phyloP scores from a whole-genome alignment of 2,113 vertebrate genomes.

The Propithecus coquereli region DNA sequence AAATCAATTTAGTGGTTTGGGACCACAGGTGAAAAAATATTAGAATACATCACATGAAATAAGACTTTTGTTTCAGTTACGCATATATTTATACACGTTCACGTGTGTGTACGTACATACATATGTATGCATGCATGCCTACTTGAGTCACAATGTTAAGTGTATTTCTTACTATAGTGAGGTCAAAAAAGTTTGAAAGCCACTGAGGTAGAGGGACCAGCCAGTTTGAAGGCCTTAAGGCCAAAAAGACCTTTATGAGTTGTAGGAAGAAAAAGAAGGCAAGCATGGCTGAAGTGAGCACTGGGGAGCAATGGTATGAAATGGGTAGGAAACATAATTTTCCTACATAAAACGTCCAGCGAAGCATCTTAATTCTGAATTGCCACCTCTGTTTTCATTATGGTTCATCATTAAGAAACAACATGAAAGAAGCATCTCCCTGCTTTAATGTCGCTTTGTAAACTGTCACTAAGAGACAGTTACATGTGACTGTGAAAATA shows the following conservation, averaged over 20 bases:
- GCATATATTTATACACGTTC: not conserved
- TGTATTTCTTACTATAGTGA: conserved; percentile 15
- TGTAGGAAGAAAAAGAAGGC: not conserved
- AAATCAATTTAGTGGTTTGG: not conserved
- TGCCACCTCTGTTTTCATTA: not conserved
- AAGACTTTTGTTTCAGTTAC: not conserved
- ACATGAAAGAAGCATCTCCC: not conserved
- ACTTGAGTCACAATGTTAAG: not conserved
- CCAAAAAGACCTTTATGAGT: not conserved
- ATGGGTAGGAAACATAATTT: not conserved
- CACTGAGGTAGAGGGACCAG: not conserved
- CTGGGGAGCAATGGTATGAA: not conserved
- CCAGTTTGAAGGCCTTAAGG: not conserved
- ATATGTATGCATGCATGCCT: not conserved
- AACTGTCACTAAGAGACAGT: not conserved
- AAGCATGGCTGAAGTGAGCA: not conserved
- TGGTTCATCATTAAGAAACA: not conserved
- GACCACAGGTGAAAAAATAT: not conserved
- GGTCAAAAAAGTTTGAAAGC: not conserved
- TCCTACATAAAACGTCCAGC: not conserved
- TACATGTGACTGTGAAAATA: not conserved
- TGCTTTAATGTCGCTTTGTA: not conserved
- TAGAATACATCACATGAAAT: not conserved
- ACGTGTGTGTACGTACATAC: not conserved
- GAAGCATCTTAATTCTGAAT: not conserved